Evolutionary conservation across 2,113 vertebrate genomes (phyloP), one percentile per base, ranked within the genome.

Genomic region (Ammodytes marinus): DNA sequence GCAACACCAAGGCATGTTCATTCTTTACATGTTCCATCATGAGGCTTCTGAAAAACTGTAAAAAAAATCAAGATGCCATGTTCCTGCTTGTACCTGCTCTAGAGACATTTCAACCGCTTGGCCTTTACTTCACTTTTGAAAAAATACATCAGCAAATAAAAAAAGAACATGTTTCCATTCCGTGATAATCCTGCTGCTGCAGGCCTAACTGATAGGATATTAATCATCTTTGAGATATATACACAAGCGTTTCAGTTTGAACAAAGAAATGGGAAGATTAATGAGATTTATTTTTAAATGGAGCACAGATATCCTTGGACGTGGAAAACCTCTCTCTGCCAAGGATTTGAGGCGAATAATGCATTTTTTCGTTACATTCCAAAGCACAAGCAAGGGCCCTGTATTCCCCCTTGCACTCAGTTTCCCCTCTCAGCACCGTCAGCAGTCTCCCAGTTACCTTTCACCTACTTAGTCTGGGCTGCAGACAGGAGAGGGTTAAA

Each of bases 391-490:
- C 46, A 60, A 54, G 74, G 58, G 60, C 45, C 43, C 55, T 69
- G 58, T 72, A 53, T 72, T 74, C 75, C 81, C 49, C 13, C 17
- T 27, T 54, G 64, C 57, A 47, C 64, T 58, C 67, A 68, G 45
- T 80, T 80, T 80, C 63, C 83, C 68, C 82, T 64, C 80, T 68
- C 61, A 65, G 75, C 68, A 80, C 46, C 5, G 86, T 87, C 87
- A 85, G 71, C 89, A 81, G 9, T 87, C 82, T 83, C 73, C 6
- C 69, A 43, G 77, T 90, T 83, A 93, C 92, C 93, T 94, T 94
- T 94, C 93, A 93, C 93, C 93, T 80, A 94, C 82, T 90, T 93
- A 74, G 88, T 67, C 87, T 78, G 58, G 58, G 10, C 80, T 55
- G 78, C 75, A 74, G 90, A 79, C 85, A 88, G 66, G 76, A 91